Conservation (phyloP, 2,888 invertebrate species). For the Lampropteryx suffumata region DNA sequence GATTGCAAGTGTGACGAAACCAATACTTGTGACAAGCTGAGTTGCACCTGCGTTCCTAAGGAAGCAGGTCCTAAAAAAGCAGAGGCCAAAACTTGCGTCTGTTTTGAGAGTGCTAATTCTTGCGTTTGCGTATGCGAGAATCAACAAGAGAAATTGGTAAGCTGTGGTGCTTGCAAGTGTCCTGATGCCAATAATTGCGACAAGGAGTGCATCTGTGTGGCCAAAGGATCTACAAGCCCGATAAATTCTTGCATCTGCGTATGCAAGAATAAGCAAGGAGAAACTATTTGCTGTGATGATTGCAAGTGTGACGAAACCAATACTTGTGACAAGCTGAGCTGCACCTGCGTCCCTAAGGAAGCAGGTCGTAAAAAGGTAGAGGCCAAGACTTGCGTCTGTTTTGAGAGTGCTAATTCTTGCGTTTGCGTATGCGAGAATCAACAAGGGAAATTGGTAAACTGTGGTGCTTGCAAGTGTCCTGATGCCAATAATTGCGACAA, state of each 20-base stretch:
- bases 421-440: slow-evolving; percentile 45
- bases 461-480: slow-evolving; percentile 35
- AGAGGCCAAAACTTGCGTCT: background rate
- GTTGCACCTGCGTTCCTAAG: slow-evolving; percentile 44
- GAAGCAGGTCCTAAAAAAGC: background rate
- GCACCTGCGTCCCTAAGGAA: slow-evolving; percentile 25
- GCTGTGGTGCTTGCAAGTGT: slow-evolving; percentile 14
- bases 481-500: slow-evolving; percentile 29
- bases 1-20: slow-evolving; percentile 41
- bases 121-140: slow-evolving; percentile 47
- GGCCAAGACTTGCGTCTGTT: too few relatives aligned
- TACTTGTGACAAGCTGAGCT: slow-evolving; percentile 34
- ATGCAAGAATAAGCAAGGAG: slow-evolving; percentile 15
- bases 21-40: slow-evolving; percentile 39
- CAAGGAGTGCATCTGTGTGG: slow-evolving; percentile 34
- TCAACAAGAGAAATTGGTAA: slow-evolving; percentile 30
- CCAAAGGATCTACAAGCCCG: slow-evolving; percentile 1
- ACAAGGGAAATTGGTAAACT: slow-evolving; percentile 26
- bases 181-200: slow-evolving; percentile 30
- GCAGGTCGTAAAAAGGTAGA: too few relatives aligned
- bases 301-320: slow-evolving; percentile 34
- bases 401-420: too few relatives aligned
- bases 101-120: slow-evolving; percentile 21
- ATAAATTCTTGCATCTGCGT: slow-evolving; percentile 18
- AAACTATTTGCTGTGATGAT: slow-evolving; percentile 30